Evolutionary conservation across 2,888 invertebrate genomes (phyloP).

Genomic region (Caenorhabditis wallacei): DNA sequence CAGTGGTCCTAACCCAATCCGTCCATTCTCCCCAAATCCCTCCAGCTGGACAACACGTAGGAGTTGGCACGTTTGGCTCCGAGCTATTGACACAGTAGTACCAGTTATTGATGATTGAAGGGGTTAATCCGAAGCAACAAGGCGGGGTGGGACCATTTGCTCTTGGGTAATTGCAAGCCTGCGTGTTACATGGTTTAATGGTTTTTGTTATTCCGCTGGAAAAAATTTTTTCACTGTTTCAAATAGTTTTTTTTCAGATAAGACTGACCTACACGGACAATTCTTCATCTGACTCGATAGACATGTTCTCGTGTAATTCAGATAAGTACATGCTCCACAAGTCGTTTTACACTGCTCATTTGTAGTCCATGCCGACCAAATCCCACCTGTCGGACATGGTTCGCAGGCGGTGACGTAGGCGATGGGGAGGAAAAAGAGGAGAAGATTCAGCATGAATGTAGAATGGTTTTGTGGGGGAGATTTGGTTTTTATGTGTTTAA

Average conservation of each 20-base stretch:
- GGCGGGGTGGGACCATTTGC: neutral
- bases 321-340: conserved; percentile 33
- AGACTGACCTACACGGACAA: conserved; percentile 36
- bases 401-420: conserved; percentile 4
- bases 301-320: conserved; percentile 23
- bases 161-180: conserved; percentile 53
- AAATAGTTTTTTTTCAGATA: neutral
- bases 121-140: conserved; percentile 39
- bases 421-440: neutral
- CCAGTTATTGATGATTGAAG: conserved; percentile 36
- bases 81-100: conserved; percentile 40
- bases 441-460: neutral
- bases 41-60: conserved; percentile 40
- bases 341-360: neutral
- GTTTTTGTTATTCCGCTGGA: conserved; percentile 27
- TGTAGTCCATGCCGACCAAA: conserved; percentile 36
- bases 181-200: conserved; percentile 24
- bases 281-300: conserved; percentile 10
- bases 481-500: neutral
- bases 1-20: neutral
- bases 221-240: neutral
- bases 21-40: conserved; percentile 47
- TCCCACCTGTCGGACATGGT: conserved; percentile 31
- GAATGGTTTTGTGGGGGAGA: neutral
- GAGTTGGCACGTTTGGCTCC: neutral